Base-by-base conservation (phyloP, 2,888 invertebrate species). In the Lasioglossum malachurum region DNA sequence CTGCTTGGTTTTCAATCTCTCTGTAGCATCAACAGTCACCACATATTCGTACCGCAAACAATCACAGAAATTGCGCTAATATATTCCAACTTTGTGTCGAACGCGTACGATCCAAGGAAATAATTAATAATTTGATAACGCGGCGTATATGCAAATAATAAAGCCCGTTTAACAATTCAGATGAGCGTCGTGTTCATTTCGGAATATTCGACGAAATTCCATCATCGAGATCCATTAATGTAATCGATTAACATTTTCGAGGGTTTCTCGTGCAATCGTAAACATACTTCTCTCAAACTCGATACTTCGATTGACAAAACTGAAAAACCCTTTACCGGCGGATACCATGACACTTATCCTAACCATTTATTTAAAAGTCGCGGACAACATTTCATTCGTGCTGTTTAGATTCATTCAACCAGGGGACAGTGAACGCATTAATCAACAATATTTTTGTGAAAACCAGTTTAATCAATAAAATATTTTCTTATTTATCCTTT, bases 221-320 rank as follows among this genome's bases (percentile, higher is more conserved):
- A 73, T 88, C 86, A 83, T 83, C 88, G 79, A 64, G 38, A 35
- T 46, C 60, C 78, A n/a, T 53, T 77, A 38, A 69, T 75, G 88
- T 79, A 75, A 74, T 79, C 79, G 75, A 86, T 79, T 88, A 80
- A 80, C 77, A 82, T 88, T 75, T 75, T 35, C 75, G 71, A 44
- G 35, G 23, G 53, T 31, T 16, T 8, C 35, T 5, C 46, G 38
- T 16, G 44, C 16, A 23, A 35, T 44, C 74, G 75, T 64, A 83
- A 80, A n/a, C 49, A 60, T 35, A 80, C 31, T 64, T 80, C n/a
- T 49, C 44, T 67, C n/a, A 53, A 53, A 53, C 4, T 46, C 38
- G 38, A n/a, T 16, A 31, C n/a, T 44, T 5, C 35, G 74, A 16
- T 46, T 31, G 75, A 71, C 74, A 74, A 75, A 27, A 87, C 82